These are phyloP conservation scores for Potamarius usumacintae DNA, from an alignment of 2,113 vertebrate genomes.

Conservation along the genomic window DNA sequence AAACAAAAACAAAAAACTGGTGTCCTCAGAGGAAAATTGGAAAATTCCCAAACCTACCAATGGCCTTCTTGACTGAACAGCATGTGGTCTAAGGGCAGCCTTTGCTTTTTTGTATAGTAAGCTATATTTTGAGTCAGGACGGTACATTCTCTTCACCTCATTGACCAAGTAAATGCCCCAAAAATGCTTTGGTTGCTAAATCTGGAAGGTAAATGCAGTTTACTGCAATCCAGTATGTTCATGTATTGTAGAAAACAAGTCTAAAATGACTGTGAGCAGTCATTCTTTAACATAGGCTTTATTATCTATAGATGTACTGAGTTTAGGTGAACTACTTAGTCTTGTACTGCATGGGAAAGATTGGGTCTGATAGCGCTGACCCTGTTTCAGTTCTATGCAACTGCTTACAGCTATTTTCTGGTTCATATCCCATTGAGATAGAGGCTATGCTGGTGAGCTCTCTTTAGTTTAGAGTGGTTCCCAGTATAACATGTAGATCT, in stretches of 20 bases:
- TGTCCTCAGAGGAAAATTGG: not conserved
- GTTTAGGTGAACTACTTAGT: not conserved
- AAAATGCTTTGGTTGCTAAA: not conserved
- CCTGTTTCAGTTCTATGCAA: constrained; percentile 10
- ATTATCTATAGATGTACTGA: not conserved
- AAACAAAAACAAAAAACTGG: not conserved
- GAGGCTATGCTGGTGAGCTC: not conserved
- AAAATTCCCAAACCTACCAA: not conserved
- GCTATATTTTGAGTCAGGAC: not conserved
- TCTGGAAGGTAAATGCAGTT: not conserved
- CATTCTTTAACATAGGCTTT: not conserved
- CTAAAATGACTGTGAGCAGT: not conserved
- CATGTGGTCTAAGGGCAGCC: not conserved
- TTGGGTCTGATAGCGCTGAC: not conserved
- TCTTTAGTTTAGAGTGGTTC: constrained; percentile 3
- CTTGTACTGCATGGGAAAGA: not conserved
- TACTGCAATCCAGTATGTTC: not conserved
- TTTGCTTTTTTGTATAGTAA: not conserved
- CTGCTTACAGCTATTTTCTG: constrained; percentile 9
- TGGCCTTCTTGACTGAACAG: not conserved
- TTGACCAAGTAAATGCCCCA: not conserved
- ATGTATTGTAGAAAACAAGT: not conserved
- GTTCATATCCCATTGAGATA: not conserved
- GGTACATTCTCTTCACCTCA: not conserved
- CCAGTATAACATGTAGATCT: not conserved